These are phyloP conservation scores for Rhaphigaster nebulosa DNA, from an alignment of 2,888 invertebrate species.

Conservation along the genomic window DNA sequence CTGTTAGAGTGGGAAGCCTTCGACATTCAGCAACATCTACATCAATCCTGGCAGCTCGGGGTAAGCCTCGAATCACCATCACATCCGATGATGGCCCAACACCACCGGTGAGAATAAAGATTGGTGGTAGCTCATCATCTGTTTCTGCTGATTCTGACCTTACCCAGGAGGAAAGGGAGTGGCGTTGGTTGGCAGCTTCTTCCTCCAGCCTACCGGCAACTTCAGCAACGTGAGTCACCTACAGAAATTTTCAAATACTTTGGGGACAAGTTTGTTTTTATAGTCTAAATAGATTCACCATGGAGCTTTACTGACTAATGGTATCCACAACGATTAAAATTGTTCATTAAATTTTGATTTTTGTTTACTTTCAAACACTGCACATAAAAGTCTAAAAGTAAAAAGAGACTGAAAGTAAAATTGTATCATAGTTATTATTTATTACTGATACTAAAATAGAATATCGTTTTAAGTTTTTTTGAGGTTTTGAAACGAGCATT, in stretches of 20 bases:
- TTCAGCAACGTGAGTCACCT: constrained; percentile 52
- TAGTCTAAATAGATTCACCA: background rate
- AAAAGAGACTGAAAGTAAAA: background rate
- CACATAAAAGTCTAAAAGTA: background rate
- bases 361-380: background rate
- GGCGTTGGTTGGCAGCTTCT: constrained; percentile 62
- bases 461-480: background rate
- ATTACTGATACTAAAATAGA: background rate
- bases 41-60: constrained; percentile 58
- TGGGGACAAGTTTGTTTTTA: background rate
- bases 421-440: background rate
- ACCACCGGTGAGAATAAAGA: constrained; percentile 54
- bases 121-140: constrained; percentile 61
- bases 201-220: constrained; percentile 61
- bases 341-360: background rate
- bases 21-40: constrained; percentile 68
- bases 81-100: constrained; percentile 60
- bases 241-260: background rate
- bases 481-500: background rate
- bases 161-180: constrained; percentile 62
- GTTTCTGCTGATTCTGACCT: constrained; percentile 62
- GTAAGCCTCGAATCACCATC: constrained; percentile 62
- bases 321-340: background rate
- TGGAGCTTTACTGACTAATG: constrained; percentile 3
- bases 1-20: constrained; percentile 64